Evolutionary conservation across 92 coral and sea anemone species (phyloP).

Genomic region (Actinernus sp.): DNA sequence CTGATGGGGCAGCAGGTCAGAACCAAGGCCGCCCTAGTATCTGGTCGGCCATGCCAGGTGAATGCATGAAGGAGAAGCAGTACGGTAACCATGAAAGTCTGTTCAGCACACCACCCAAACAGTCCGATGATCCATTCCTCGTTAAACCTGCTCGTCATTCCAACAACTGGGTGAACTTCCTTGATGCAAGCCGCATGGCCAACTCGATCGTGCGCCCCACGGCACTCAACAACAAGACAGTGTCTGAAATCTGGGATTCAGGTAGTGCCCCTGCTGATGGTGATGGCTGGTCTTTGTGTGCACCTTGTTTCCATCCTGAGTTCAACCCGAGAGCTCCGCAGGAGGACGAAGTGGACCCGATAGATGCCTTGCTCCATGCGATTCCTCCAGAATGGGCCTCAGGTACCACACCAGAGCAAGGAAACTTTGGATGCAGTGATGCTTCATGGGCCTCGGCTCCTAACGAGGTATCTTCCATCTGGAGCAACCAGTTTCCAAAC

Average conservation of each 20-base stretch:
- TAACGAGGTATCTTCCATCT: conserved; percentile 60
- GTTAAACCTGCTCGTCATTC: conserved; percentile 66
- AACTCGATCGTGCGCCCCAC: conserved; percentile 43
- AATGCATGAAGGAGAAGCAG: conserved; percentile 34
- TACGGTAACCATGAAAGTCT: conserved; percentile 71
- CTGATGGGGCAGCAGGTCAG: conserved; percentile 39
- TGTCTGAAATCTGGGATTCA: conserved; percentile 98
- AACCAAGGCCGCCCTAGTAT: conserved; percentile 24
- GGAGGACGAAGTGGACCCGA: conserved; percentile 68
- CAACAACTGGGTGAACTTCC: conserved; percentile 98
- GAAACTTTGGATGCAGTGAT: conserved; percentile 35
- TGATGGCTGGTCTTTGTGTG: conserved; percentile 90
- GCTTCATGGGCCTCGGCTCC: conserved; percentile 57
- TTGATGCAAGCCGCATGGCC: conserved; percentile 73
- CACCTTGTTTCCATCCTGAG: conserved; percentile 20
- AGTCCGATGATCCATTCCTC: conserved; percentile 60
- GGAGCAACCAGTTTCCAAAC: conserved; percentile 58
- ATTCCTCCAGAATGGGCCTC: conserved; percentile 50
- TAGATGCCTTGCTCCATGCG: conserved; percentile 78
- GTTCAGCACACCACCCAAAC: conserved; percentile 61
- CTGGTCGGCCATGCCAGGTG: conserved; percentile 27
- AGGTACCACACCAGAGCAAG: conserved; percentile 15
- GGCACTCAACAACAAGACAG: conserved; percentile 77
- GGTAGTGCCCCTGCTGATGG: conserved; percentile 75
- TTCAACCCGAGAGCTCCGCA: conserved; percentile 12